Evolutionary conservation across 37 sponge, comb jelly and placozoan genomes (phyloP).

Genomic region (Cladorhizidae sp.): DNA sequence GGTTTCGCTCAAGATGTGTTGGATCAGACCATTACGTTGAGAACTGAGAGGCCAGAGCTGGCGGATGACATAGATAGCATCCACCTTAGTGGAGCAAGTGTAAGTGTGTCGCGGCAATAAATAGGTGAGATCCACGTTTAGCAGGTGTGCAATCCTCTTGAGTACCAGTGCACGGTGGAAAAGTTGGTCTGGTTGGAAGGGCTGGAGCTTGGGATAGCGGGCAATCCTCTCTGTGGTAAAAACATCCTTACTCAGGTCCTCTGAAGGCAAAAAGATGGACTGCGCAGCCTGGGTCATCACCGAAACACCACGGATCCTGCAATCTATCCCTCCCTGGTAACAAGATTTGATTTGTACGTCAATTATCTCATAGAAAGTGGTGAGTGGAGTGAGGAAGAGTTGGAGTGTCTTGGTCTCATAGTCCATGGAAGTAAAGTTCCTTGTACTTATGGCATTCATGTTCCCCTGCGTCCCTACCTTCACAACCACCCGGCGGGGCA

Average conservation of each 20-base stretch:
- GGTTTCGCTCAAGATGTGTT: slow-evolving; percentile 51
- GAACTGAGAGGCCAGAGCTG: slow-evolving; percentile 79
- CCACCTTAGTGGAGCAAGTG: slow-evolving; percentile 10
- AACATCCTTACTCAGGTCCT: slow-evolving; percentile 43
- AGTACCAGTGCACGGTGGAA: slow-evolving; percentile 55
- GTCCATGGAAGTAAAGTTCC: slow-evolving; percentile 46
- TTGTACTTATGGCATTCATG: not conserved
- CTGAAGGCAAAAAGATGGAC: slow-evolving; percentile 36
- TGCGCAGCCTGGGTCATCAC: slow-evolving; percentile 21
- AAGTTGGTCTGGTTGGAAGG: slow-evolving; percentile 54
- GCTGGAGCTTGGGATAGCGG: slow-evolving; percentile 74
- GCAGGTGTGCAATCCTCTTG: slow-evolving; percentile 56
- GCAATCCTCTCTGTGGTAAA: slow-evolving; percentile 52
- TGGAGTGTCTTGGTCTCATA: slow-evolving; percentile 57
- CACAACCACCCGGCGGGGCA: slow-evolving; percentile 61
- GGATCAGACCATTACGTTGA: slow-evolving; percentile 59
- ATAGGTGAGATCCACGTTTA: slow-evolving; percentile 65
- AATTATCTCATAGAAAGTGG: slow-evolving; percentile 47
- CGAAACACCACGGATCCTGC: slow-evolving; percentile 66
- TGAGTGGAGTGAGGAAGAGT: slow-evolving; percentile 51
- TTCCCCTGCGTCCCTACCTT: slow-evolving; percentile 37
- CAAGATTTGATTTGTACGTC: slow-evolving; percentile 80
- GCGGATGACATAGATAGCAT: slow-evolving; percentile 38
- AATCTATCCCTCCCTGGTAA: slow-evolving; percentile 78
- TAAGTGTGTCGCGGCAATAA: slow-evolving; percentile 66